Conservation (phyloP, 2,113 vertebrate genomes). For the Oreochromis tanganicae region DNA sequence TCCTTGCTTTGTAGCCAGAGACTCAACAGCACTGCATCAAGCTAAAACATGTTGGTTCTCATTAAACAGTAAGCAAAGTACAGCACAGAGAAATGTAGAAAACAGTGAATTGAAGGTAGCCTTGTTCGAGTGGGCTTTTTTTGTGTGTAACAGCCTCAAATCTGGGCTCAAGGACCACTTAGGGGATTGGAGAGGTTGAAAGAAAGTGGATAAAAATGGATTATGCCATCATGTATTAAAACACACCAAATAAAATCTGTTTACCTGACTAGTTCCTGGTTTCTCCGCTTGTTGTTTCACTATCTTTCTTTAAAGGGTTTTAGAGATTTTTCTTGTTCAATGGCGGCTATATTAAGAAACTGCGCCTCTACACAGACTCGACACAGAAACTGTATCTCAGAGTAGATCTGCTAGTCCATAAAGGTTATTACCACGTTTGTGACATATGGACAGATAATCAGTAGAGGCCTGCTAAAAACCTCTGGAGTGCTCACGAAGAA, state of each 20-base stretch:
- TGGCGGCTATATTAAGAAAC: background rate
- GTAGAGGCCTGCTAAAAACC: background rate
- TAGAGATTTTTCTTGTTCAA: background rate
- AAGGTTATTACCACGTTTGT: background rate
- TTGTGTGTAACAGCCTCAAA: background rate
- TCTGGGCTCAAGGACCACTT: background rate
- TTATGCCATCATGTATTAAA: background rate
- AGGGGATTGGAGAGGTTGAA: background rate
- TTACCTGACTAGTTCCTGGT: background rate
- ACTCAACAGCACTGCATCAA: background rate
- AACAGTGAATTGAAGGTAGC: background rate
- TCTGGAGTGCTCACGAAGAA: background rate
- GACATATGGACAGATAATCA: background rate
- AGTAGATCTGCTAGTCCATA: background rate
- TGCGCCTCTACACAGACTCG: background rate
- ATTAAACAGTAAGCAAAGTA: background rate
- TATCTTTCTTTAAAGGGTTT: background rate
- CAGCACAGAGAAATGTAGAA: background rate
- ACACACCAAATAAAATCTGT: background rate
- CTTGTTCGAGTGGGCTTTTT: background rate
- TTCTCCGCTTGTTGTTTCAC: background rate
- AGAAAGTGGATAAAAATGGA: background rate
- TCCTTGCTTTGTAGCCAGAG: background rate
- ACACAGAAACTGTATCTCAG: background rate
- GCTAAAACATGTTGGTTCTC: background rate